A percentile compares a stretch with the other conserved stretches of the same genome.
phyloP scores from a whole-genome alignment of 2,113 vertebrate species.

The Galbula dea region DNA sequence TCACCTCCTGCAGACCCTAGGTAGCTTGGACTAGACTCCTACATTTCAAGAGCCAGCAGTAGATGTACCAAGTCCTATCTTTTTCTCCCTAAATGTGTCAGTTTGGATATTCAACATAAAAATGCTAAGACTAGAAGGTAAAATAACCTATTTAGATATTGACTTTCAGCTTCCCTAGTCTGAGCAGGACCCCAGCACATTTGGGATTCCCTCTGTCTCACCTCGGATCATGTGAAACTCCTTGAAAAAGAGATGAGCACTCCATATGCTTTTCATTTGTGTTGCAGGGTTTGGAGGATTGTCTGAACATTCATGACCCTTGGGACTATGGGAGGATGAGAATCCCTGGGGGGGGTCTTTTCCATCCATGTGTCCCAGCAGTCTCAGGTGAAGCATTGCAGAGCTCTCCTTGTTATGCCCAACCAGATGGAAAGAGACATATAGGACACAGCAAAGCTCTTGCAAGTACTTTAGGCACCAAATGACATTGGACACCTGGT shows the following conservation, averaged over 20 bases:
- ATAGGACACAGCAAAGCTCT: not conserved
- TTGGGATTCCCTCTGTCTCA: not conserved
- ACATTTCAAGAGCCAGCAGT: not conserved
- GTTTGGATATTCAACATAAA: not conserved
- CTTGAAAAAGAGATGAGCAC: not conserved
- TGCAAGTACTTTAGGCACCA: accelerated
- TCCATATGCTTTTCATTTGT: not conserved
- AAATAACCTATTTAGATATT: not conserved
- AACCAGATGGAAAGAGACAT: not conserved
- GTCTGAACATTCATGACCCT: not conserved
- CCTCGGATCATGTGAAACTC: not conserved
- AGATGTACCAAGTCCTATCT: not conserved
- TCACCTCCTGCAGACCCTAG: not conserved
- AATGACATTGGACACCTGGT: not conserved
- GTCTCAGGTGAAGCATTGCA: not conserved
- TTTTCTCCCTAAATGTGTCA: not conserved
- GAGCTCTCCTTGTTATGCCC: not conserved
- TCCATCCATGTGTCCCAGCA: not conserved
- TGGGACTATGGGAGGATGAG: not conserved
- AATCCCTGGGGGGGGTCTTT: not conserved
- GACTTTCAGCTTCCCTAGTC: not conserved
- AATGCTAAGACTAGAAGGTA: not conserved
- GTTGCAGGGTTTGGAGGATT: not conserved
- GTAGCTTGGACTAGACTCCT: not conserved
- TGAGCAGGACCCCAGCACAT: not conserved